These are phyloP conservation scores for Sitta carolinensis DNA, from an alignment of 2,797 vertebrate genomes.

Conservation along the genomic window DNA sequence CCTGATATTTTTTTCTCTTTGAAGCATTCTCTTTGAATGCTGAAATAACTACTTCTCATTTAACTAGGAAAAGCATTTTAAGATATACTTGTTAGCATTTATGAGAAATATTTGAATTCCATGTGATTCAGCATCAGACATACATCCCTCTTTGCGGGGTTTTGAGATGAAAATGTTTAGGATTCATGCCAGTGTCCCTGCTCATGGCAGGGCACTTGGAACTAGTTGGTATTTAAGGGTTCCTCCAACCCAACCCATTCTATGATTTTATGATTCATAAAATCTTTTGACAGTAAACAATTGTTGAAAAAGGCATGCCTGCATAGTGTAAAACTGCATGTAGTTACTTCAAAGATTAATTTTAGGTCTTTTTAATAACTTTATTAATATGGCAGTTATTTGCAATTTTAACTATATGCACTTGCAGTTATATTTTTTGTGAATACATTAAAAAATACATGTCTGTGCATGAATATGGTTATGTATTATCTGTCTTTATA, in stretches of 20 bases:
- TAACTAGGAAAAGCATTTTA: neutral
- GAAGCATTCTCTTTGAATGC: neutral
- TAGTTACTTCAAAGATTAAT: neutral
- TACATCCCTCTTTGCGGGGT: neutral
- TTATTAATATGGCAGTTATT: neutral
- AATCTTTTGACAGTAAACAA: conserved; percentile 36
- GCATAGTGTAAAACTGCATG: conserved; percentile 20
- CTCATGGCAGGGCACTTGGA: neutral
- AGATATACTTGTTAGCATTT: neutral
- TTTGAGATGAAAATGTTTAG: neutral
- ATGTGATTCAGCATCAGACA: conserved; percentile 37
- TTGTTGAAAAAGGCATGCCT: conserved; percentile 24
- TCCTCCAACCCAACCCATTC: neutral
- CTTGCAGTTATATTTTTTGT: neutral
- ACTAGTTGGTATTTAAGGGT: neutral
- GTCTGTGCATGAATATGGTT: neutral
- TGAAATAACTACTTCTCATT: neutral
- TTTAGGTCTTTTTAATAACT: conserved; percentile 1
- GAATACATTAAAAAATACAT: neutral
- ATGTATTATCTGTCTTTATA: neutral
- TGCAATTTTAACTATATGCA: neutral
- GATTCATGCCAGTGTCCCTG: neutral
- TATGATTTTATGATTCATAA: neutral
- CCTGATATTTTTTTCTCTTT: neutral
- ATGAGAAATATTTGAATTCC: conserved; percentile 58